Percentiles rank a stretch among this genome's conserved stretches.
phyloP scores from a whole-genome alignment of 2,113 vertebrate genomes.

The Myrmecophaga tridactyla region DNA sequence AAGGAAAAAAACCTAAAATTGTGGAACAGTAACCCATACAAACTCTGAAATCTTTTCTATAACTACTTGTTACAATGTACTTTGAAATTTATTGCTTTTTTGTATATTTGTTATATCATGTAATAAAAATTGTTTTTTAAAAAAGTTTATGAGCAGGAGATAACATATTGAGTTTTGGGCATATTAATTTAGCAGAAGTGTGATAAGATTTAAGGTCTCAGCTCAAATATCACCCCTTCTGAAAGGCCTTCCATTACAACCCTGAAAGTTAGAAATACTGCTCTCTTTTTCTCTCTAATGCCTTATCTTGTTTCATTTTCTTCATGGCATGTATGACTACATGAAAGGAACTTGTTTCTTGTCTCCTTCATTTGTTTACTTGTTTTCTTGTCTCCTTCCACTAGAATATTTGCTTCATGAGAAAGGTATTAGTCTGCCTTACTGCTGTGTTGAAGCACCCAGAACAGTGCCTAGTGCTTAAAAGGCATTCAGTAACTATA shows the following conservation, averaged over 20 bases:
- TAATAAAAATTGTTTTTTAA: too few species aligned
- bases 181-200: background rate
- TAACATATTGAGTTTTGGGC: background rate
- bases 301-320: background rate
- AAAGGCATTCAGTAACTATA: background rate
- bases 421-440: background rate
- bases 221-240: background rate
- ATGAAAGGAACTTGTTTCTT: background rate
- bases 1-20: too few species aligned
- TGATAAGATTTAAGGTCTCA: background rate
- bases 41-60: too few species aligned
- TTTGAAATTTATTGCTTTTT: too few species aligned
- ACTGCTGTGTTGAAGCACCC: background rate
- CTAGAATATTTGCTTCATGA: background rate
- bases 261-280: background rate
- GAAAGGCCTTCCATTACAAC: background rate
- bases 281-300: background rate
- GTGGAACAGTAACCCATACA: too few species aligned
- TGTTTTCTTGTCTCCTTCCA: background rate
- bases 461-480: background rate
- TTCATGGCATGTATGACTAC: background rate
- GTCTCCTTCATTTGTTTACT: background rate
- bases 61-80: too few species aligned
- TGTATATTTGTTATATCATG: too few species aligned
- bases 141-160: background rate